Base-by-base conservation (phyloP, 2,797 vertebrate genomes). In the Tapera naevia region DNA sequence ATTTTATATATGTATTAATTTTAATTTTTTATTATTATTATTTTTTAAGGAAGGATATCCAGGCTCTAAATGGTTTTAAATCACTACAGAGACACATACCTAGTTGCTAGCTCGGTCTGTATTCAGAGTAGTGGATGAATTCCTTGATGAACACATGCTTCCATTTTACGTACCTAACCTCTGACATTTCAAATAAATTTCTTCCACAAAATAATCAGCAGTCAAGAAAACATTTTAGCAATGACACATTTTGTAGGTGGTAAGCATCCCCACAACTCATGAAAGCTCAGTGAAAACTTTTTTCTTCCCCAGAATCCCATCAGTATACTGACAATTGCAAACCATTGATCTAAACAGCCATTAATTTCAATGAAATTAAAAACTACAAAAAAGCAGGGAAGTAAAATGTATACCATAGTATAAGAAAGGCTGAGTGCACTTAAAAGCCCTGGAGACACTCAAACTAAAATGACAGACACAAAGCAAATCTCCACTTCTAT, bases 361-460 rank as follows among this genome's bases (percentile, higher is more conserved):
- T 91, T 85, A 76, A 93, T 93, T 93, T 88, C 27, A 89, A 32
- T 67, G 13, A 93, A 96, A 89, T 85, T 75, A 83, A 61, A 93
- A 96, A 85, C 30, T 32, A 71, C 17, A 35, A 30, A 80, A 86
- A 78, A 56, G 23, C 28, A 88, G n/a, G 65, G 61, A 57, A 94
- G 30, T 8, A 92, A 96, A 96, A 60, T 89, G 93, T 93, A 94
- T 93, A 37, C 28, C 37, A 92, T 46, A 79, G 32, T 46, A 58
- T 51, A 72, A 56, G 39, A 71, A 91, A 83, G 41, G 7, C 10
- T 80, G 39, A 71, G 71, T 79, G 32, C 21, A 74, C 92, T 91
- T 92, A 35, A 89, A 90, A 91, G 22, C 91, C 65, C 61, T 66
- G 57, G 70, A 94, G 86, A 91, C 24, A 25, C 22, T 80, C 76